phyloP scores from a whole-genome alignment of 2,797 vertebrate genomes.

The Malacoraja senta region DNA sequence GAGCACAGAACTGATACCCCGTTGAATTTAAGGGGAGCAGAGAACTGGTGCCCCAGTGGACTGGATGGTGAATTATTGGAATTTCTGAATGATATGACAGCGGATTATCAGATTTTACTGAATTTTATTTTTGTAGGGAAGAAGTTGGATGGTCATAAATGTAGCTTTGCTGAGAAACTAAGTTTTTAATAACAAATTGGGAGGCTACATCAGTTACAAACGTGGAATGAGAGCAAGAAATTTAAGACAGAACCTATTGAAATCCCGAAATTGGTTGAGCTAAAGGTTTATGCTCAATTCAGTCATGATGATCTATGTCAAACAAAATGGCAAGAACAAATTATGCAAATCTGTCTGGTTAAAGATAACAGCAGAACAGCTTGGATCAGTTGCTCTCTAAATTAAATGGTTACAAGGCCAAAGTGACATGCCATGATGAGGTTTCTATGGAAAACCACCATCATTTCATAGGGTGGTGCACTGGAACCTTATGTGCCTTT shows the following conservation, averaged over 20 bases:
- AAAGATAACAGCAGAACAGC: not conserved
- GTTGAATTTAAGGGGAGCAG: too few relatives aligned
- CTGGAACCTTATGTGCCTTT: not conserved
- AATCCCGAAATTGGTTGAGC: not conserved
- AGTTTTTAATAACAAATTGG: not conserved
- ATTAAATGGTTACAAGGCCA: not conserved
- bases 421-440: not conserved
- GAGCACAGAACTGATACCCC: too few relatives aligned
- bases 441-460: not conserved
- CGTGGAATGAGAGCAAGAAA: not conserved
- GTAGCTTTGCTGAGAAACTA: not conserved
- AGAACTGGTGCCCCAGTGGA: too few relatives aligned
- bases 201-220: not conserved
- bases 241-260: not conserved
- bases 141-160: not conserved
- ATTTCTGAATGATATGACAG: too few relatives aligned
- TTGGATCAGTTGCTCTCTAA: not conserved
- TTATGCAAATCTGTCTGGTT: not conserved
- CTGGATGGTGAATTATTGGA: too few relatives aligned
- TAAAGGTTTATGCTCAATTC: not conserved
- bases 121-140: too few relatives aligned
- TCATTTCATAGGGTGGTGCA: not conserved
- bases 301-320: not conserved
- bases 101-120: too few relatives aligned
- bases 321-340: not conserved